phyloP scores from a whole-genome alignment of 2,797 vertebrate genomes.

The Nasua narica region DNA sequence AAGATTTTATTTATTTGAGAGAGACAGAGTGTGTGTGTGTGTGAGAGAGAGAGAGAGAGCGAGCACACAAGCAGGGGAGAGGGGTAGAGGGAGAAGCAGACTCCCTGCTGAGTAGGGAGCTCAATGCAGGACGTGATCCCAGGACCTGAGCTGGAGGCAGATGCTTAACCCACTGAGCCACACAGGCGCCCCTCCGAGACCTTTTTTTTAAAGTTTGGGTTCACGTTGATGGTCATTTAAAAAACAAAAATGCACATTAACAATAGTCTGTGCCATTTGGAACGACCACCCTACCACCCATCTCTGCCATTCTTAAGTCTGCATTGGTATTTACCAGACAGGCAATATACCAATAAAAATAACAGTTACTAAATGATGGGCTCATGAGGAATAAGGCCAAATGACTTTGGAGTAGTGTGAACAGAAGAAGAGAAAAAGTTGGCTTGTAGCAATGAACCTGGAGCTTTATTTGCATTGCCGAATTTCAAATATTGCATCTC shows the following conservation, averaged over 20 bases:
- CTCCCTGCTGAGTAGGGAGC: background rate
- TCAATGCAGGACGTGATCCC: accelerated
- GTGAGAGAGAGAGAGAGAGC: background rate
- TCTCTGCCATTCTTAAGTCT: background rate
- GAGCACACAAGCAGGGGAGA: background rate
- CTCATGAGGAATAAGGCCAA: background rate
- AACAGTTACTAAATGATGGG: background rate
- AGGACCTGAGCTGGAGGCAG: background rate
- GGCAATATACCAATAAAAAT: background rate
- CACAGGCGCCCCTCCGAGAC: background rate
- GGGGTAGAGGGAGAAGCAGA: background rate
- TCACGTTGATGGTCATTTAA: background rate
- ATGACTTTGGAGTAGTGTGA: background rate
- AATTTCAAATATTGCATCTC: background rate
- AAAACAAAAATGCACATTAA: background rate
- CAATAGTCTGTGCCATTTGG: background rate
- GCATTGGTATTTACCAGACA: background rate
- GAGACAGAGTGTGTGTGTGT: no score
- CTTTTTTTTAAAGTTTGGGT: background rate
- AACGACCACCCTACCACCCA: background rate
- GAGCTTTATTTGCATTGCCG: background rate
- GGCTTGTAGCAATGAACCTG: background rate
- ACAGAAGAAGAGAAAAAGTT: background rate
- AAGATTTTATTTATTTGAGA: background rate
- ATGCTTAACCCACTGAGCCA: background rate